phyloP scores from a whole-genome alignment of 2,888 invertebrate species.

The Eupithecia centaureata region DNA sequence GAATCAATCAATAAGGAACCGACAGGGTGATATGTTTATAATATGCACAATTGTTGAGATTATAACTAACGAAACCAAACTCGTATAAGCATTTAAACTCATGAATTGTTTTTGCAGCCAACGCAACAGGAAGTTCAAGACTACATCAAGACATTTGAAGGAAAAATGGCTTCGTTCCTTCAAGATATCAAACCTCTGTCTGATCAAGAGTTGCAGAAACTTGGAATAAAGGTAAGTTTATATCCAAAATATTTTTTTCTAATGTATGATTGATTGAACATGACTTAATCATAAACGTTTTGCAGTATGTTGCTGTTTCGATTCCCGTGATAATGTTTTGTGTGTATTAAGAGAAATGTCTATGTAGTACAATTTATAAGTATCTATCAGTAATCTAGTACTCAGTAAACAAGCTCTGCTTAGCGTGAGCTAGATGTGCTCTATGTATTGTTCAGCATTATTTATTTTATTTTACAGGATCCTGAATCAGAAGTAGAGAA shows the following conservation, averaged over 20 bases:
- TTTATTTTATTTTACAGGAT: slow-evolving; percentile 81
- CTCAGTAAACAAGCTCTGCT: too few relatives aligned
- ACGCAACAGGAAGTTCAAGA: slow-evolving; percentile 89
- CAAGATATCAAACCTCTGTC: slow-evolving; percentile 89
- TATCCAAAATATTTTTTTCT: too few relatives aligned
- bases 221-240: slow-evolving; percentile 88
- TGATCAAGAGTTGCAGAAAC: slow-evolving; percentile 90
- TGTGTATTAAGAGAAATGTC: too few relatives aligned
- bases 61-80: neutral
- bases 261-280: too few relatives aligned
- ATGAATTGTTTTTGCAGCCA: slow-evolving; percentile 71
- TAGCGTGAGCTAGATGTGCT: too few relatives aligned
- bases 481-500: slow-evolving; percentile 93
- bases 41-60: neutral
- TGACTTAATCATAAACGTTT: too few relatives aligned
- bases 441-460: too few relatives aligned
- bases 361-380: too few relatives aligned
- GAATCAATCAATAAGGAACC: neutral
- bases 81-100: neutral
- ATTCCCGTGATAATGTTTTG: too few relatives aligned
- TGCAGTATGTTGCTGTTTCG: too few relatives aligned
- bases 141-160: slow-evolving; percentile 91
- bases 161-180: slow-evolving; percentile 95
- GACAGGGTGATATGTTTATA: neutral
- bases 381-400: too few relatives aligned